These are phyloP conservation scores for Andrena dorsata DNA, from an alignment of 2,888 invertebrate genomes.

Conservation along the genomic window DNA sequence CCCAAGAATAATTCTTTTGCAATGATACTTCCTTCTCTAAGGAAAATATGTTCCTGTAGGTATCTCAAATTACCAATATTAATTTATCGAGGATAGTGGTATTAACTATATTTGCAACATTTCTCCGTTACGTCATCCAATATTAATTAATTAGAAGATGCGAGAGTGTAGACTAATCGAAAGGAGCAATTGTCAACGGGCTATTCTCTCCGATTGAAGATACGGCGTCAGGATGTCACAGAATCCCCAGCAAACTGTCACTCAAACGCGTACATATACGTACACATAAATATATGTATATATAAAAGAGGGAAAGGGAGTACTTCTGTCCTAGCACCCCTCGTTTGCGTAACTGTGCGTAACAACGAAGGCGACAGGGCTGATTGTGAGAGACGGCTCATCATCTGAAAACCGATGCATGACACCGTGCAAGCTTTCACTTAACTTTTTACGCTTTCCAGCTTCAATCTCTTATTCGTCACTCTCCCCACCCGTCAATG, in stretches of 20 bases:
- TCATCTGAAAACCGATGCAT: slow-evolving; percentile 10
- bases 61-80: too few relatives aligned
- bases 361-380: slow-evolving; percentile 39
- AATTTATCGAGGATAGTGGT: too few relatives aligned
- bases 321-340: slow-evolving; percentile 26
- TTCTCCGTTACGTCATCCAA: background rate
- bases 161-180: slow-evolving; percentile 17
- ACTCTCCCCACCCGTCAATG: too few relatives aligned
- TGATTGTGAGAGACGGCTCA: slow-evolving; percentile 4
- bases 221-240: slow-evolving; percentile 78
- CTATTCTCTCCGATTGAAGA: slow-evolving; percentile 73
- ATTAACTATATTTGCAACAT: background rate
- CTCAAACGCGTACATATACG: slow-evolving; percentile 77
- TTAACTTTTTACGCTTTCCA: too few relatives aligned
- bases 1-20: too few relatives aligned
- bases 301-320: slow-evolving; percentile 55
- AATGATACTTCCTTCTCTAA: too few relatives aligned
- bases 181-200: slow-evolving; percentile 75
- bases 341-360: slow-evolving; percentile 44
- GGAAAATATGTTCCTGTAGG: too few relatives aligned
- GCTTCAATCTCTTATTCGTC: too few relatives aligned
- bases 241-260: slow-evolving; percentile 81
- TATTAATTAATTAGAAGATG: background rate
- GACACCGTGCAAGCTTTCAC: too few relatives aligned
- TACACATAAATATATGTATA: slow-evolving; percentile 59